phyloP scores from a whole-genome alignment of 2,113 vertebrate genomes.

The Glaucomys volans region DNA sequence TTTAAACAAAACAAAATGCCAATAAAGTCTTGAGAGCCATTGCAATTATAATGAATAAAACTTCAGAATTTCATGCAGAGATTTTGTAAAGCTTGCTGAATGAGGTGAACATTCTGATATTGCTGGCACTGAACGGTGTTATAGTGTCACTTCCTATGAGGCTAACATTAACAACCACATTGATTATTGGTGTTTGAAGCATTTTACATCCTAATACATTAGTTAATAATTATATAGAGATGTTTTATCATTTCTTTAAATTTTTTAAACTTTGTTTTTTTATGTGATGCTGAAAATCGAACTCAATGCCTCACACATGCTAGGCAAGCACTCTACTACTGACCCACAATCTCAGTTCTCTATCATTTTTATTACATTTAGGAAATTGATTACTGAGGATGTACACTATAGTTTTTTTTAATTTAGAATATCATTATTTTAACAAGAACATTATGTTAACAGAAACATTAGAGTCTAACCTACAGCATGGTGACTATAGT shows the following conservation, averaged over 20 bases:
- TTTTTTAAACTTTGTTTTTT: too few relatives aligned
- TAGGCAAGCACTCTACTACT: too few relatives aligned
- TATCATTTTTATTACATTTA: background rate
- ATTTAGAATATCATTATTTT: background rate
- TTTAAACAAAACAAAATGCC: background rate
- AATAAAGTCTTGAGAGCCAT: background rate
- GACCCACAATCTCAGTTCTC: background rate
- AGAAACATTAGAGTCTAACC: background rate
- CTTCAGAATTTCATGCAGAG: fast-evolving
- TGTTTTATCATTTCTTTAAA: background rate
- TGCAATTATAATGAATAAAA: background rate
- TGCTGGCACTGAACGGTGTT: background rate
- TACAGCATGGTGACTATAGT: background rate
- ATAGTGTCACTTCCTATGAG: fast-evolving
- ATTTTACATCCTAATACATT: background rate
- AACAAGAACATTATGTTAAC: background rate
- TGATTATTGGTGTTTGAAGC: background rate
- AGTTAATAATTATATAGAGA: background rate
- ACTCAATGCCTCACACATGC: too few relatives aligned
- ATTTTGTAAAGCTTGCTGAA: background rate
- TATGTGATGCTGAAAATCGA: too few relatives aligned
- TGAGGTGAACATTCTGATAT: background rate
- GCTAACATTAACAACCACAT: background rate
- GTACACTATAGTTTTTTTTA: background rate
- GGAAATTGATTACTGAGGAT: background rate